Conservation (phyloP, 2,797 vertebrate species). For the Vipera ursinii region DNA sequence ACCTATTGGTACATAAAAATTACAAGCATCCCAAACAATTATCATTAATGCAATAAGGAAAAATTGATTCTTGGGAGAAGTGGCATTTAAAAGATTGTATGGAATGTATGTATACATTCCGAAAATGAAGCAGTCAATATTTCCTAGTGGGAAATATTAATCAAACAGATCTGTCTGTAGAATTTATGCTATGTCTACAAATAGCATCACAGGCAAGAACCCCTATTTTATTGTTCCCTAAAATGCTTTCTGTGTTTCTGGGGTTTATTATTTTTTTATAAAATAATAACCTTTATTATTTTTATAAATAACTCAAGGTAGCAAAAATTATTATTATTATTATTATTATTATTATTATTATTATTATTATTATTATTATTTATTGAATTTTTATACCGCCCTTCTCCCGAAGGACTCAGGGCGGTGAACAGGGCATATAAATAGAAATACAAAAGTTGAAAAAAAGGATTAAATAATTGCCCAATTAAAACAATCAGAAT, state of each 20-base stretch:
- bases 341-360: no score
- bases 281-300: not conserved
- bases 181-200: not conserved
- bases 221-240: not conserved
- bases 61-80: not conserved
- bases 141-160: not conserved
- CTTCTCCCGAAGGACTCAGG: no score
- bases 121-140: not conserved
- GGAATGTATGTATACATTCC: not conserved
- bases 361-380: no score
- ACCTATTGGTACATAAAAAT: not conserved
- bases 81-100: not conserved
- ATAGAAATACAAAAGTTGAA: no score
- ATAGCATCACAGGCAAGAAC: not conserved
- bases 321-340: no score
- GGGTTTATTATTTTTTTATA: not conserved
- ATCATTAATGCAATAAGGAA: not conserved
- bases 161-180: not conserved
- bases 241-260: not conserved
- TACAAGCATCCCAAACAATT: not conserved
- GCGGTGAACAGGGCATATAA: no score
- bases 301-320: not conserved
- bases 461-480: no score
- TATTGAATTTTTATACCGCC: no score
- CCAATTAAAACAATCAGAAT: no score